Base-by-base conservation (phyloP, 2,888 invertebrate genomes). In the Periphyllus acericola region DNA sequence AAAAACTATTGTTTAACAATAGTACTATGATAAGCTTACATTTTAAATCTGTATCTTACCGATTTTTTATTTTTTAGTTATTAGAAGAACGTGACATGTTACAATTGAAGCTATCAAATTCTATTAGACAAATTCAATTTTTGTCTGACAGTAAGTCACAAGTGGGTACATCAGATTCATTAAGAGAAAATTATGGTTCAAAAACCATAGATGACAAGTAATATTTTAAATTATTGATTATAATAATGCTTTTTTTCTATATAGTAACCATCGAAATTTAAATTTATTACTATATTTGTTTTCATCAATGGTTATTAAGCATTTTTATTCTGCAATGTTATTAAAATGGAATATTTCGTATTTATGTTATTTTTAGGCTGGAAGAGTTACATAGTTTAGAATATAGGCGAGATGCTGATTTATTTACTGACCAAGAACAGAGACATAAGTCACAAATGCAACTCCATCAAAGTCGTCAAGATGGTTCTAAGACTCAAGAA, bases 51-150 rank as follows among this genome's bases (percentile, higher is more conserved):
- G 8, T 40, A 40, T 40, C 40, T 40, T 40, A 40, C 9, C 9
- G 9, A 8, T 9, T 40, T 40, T 40, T 40, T 40, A 46, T 1
- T 46, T 90, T 90, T 36, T 89, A 95, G 91, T 92, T 97, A 78
- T 92, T 97, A 79, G 96, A 97, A 91, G 97, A 97, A 91, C 93
- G 97, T 85, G 97, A 97, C 91, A 96, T 96, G 0, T 92, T 97
- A 84, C 97, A 97, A 90, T 92, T 97, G 89, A 94, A 96, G 90
- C 92, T 97, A 14, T 97, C 97, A 0, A 96, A 96, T 91, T 95
- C 96, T 19, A 92, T 97, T 88, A 93, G 96, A 76, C 80, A 87
- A 81, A 66, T 81, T 46, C 87, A 87, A 81, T n/a, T 78, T 5
- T n/a, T 85, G 6, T 76, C 84, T 34, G 68, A 78, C 2, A 68